Percentiles rank a stretch among this genome's conserved stretches.
phyloP scores from a whole-genome alignment of 2,797 vertebrate species.

The Acomys russatus region DNA sequence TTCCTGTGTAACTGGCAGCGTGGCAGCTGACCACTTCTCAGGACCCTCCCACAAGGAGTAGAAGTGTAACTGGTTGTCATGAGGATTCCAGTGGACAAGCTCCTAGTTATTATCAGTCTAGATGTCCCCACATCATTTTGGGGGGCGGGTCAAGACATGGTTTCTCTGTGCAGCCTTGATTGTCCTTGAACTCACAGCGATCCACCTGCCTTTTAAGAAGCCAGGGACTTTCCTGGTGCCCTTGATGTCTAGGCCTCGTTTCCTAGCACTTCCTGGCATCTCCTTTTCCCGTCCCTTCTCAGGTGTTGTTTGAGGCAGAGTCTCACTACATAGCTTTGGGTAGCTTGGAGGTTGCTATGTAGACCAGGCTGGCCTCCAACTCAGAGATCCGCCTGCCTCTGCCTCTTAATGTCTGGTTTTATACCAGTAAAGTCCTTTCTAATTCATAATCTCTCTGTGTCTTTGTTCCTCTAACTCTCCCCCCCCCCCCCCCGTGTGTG shows the following conservation, averaged over 20 bases:
- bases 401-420: background rate
- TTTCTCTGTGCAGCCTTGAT: too few species aligned
- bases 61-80: background rate
- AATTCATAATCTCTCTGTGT: background rate
- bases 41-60: background rate
- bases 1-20: background rate
- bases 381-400: background rate
- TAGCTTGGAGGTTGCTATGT: background rate
- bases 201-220: background rate
- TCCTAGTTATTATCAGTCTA: background rate
- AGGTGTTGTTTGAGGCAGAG: background rate
- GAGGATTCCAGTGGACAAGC: background rate
- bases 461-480: too few species aligned
- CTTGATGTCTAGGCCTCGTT: background rate
- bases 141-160: too few species aligned
- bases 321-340: background rate
- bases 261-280: background rate
- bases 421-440: background rate
- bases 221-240: background rate
- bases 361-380: background rate
- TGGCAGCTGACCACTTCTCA: background rate
- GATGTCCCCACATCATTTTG: background rate
- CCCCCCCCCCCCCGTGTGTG: too few species aligned
- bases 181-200: too few species aligned
- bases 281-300: background rate